Evolutionary conservation across 2,113 vertebrate genomes (phyloP), one percentile per base, ranked within the genome.

Genomic region (Hydrolagus affinis): DNA sequence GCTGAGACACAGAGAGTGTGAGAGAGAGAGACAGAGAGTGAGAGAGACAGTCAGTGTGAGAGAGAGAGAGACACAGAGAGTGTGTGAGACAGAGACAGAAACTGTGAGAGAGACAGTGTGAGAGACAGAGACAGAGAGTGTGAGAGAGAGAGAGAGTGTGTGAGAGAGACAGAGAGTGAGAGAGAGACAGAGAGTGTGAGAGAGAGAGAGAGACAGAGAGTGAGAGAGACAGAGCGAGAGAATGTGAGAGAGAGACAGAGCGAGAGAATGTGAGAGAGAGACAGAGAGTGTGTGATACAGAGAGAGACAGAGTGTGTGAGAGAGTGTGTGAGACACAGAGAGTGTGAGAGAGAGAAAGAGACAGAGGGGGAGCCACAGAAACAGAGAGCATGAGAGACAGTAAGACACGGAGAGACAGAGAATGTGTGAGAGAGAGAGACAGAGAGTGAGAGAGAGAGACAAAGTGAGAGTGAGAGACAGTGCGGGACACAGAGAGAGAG

Each of bases 161-260:
- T 8, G 7, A 11, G 77, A 10, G 11, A 83, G 77, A 83, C 7
- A 4, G 6, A 4, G 77, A 10, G 7, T 11, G 77, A 9, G 77
- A 83, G 8, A 4, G 6, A 83, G 77, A 4, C 9, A 4, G 23
- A 11, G 6, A 8, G 6, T 11, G 17, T 9, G 6, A 4, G 77
- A 11, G 6, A 11, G 7, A 10, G 77, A 8, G 6, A 4, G 7
- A 4, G 11, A 8, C 8, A 4, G 77, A 83, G 11, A 4, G 14
- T 9, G 77, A 8, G 8, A 4, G 77, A 11, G 77, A 10, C 17
- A 8, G 77, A 8, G 23, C 9, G 6, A 83, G 77, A 4, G 8
- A 83, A 8, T 8, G 77, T 10, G 71, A 73, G 71, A 9, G 77
- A 83, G 8, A 9, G 77, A 83, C 9, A 83, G 77, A 83, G 77